phyloP scores from a whole-genome alignment of 1,140 invertebrate species.

The Drosophila ficusphila region DNA sequence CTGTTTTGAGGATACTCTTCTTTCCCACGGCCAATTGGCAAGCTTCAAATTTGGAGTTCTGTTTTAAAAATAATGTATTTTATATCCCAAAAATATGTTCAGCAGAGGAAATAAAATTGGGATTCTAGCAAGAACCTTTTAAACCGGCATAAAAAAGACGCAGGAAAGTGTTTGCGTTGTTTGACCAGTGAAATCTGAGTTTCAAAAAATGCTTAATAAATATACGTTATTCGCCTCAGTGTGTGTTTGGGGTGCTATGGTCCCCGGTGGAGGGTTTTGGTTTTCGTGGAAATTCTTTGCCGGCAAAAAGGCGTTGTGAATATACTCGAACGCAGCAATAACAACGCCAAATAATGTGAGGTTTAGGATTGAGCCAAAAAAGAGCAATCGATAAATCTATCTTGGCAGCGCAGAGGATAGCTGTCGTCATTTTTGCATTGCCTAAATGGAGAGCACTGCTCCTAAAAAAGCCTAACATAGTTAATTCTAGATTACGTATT shows the following conservation, averaged over 20 bases:
- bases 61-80: background rate
- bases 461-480: no score
- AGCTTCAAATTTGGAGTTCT: slow-evolving; percentile 2
- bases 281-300: slow-evolving; percentile 37
- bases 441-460: background rate
- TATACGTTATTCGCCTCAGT: background rate
- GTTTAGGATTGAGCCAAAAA: slow-evolving; percentile 26
- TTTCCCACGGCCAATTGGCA: slow-evolving; percentile 13
- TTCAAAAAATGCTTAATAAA: no score
- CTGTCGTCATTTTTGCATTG: slow-evolving; percentile 6
- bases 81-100: background rate
- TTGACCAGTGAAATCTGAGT: no score
- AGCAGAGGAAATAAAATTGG: no score
- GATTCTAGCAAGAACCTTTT: no score
- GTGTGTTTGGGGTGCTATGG: slow-evolving; percentile 34
- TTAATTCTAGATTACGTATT: no score
- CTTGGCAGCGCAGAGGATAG: background rate
- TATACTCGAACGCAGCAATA: slow-evolving; percentile 51
- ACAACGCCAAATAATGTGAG: slow-evolving; percentile 42
- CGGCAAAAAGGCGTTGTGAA: slow-evolving; percentile 19
- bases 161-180: no score
- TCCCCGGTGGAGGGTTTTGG: slow-evolving; percentile 31
- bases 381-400: slow-evolving; percentile 40
- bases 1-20: slow-evolving; percentile 28
- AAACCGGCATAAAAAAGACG: no score